Evolutionary conservation across 2,888 invertebrate species (phyloP), one percentile per base, ranked within the genome.

Genomic region (Tipula unca): DNA sequence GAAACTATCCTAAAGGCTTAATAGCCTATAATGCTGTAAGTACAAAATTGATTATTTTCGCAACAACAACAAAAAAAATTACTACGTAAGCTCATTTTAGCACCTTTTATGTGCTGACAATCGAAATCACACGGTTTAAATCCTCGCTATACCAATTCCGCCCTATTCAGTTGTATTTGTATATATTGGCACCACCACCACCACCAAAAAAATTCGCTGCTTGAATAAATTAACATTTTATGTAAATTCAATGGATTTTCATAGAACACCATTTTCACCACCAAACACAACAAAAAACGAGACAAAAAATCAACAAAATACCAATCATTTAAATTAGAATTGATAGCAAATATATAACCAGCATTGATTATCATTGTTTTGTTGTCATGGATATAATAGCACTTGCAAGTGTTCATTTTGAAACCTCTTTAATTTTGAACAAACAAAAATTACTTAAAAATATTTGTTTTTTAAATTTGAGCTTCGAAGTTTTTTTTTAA

Each of bases 1-100:
- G 95, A 13, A 94, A 95, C 90, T 94, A 95, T 88, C 92, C 93
- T 20, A 94, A 95, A 88, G 95, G 96, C 0, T 91, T 96, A 8
- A 90, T 91, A 13, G 93, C 95, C 0, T 94, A 96, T 87, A 93
- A 94, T 88, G 94, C 95, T 93, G 96, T 95, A 91, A 91, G 89
- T 88, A 85, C 10, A 25, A 69, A 69, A 10, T 17, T 6, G 2
- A 39, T 13, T 42, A 36, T 84, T 29, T 82, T 35, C 20, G 85
- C 13, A n/a, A n/a, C n/a, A n/a, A n/a, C n/a, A n/a, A n/a, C 2
- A 20, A 86, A 84, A 84, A 35, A 84, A 84, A 35, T n/a, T n/a
- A n/a, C 29, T n/a, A 29, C 36, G 39, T 32, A 84, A 35, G 32
- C 29, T 35, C 35, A 84, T 32, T 82, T 82, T 82, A 82, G 10